A percentile compares a stretch with the other conserved stretches of the same genome.
phyloP scores from a whole-genome alignment of 2,797 vertebrate species.

The Brotula barbata region DNA sequence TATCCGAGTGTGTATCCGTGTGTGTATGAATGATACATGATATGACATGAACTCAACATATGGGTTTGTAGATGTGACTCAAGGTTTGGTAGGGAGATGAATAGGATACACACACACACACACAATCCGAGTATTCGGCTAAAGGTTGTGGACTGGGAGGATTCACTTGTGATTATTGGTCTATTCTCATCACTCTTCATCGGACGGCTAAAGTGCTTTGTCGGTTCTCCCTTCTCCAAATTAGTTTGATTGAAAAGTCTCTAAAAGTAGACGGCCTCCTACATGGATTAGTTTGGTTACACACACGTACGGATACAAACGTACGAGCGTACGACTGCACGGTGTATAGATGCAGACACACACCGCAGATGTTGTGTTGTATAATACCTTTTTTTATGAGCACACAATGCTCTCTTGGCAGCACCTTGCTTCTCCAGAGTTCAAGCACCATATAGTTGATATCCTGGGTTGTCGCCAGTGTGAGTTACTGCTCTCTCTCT shows the following conservation, averaged over 20 bases:
- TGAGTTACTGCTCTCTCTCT: conserved; percentile 9
- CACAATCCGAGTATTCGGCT: conserved; percentile 26
- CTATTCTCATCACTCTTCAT: conserved; percentile 69
- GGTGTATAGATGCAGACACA: conserved; percentile 43
- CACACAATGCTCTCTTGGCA: conserved; percentile 64
- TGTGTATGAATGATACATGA: conserved; percentile 31
- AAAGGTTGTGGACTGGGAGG: conserved; percentile 51
- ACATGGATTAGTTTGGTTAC: conserved; percentile 23
- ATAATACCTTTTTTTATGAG: conserved; percentile 58
- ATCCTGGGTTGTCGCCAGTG: conserved; percentile 57
- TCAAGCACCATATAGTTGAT: conserved; percentile 63
- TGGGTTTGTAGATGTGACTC: conserved; percentile 38
- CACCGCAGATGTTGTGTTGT: conserved; percentile 54
- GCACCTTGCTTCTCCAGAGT: conserved; percentile 47
- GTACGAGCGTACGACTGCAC: conserved; percentile 27
- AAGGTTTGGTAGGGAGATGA: conserved; percentile 30
- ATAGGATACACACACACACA: conserved; percentile 14
- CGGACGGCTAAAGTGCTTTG: conserved; percentile 68
- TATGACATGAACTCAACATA: conserved; percentile 8
- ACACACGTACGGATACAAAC: neutral
- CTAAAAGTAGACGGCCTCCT: conserved; percentile 40
- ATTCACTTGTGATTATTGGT: conserved; percentile 64
- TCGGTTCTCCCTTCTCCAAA: conserved; percentile 57
- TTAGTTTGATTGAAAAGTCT: conserved; percentile 69
- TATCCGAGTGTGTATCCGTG: neutral